Base-by-base conservation (phyloP, 2,888 invertebrate genomes). In the Philereme transversata region DNA sequence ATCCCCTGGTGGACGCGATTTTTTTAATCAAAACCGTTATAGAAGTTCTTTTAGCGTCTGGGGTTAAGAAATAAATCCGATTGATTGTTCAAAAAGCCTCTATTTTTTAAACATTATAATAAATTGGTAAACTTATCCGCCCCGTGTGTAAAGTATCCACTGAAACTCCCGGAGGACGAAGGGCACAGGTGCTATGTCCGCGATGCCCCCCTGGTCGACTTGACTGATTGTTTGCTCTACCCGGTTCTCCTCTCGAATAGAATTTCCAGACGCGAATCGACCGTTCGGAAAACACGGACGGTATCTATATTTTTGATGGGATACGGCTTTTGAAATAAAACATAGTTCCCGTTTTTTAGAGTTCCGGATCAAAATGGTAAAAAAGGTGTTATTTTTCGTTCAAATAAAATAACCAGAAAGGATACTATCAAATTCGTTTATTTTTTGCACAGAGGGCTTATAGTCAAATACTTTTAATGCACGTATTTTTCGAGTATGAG, bases 161-260 rank as follows among this genome's bases (percentile, higher is more conserved):
- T 5, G 7, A 9, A 10, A 47, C 46, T 35, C 52, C 60, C 45
- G 49, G 47, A 58, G 58, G 56, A 57, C 43, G 46, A 57, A 57
- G 82, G 75, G 76, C 86, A 78, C 88, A 88, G 88, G 88, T 88
- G 87, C 73, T 67, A 70, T 51, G 72, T 65, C 74, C 71, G 55
- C 45, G 61, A 56, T 51, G 54, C 66, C 64, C 73, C 75, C 74
- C 75, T 66, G 67, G 66, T 68, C 68, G 68, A 52, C 81, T 79
- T 88, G 88, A 88, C 84, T 83, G 82, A 90, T 88, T 83, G 85
- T 87, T 87, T 88, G 84, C 84, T 84, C 82, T 79, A 76, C 51
- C 76, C 75, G 72, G 77, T 75, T 75, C 74, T 69, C 74, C 73
- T 81, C 79, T 57, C 36, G 51, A 55, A 60, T 47, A 51, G 51